Evolutionary conservation across 2,888 invertebrate genomes (phyloP).

Genomic region (Hirtodrosophila alboralis): DNA sequence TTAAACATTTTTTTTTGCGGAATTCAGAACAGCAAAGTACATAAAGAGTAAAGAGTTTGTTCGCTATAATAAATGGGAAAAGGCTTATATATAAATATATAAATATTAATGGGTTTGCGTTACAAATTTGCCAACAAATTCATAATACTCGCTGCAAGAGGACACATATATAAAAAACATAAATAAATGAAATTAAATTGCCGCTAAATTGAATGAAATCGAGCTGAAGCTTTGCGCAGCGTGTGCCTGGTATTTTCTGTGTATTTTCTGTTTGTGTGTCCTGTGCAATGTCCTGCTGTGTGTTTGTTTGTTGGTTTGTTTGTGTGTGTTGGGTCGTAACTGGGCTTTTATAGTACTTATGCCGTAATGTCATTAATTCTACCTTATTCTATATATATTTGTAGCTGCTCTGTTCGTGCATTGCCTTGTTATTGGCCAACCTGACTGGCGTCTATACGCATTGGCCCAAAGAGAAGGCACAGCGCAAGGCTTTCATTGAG

Average conservation of each 20-base stretch:
- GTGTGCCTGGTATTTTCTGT: not conserved
- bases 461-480: conserved; percentile 95
- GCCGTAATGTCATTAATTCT: conserved; percentile 26
- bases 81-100: too few relatives aligned
- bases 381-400: too few relatives aligned
- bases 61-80: too few relatives aligned
- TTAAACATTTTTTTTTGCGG: too few relatives aligned
- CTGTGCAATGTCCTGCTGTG: too few relatives aligned
- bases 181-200: conserved; percentile 75
- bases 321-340: conserved; percentile 33
- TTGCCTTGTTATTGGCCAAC: conserved; percentile 91
- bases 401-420: conserved; percentile 84
- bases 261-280: conserved; percentile 9
- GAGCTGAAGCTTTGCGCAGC: conserved; percentile 18
- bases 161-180: conserved; percentile 25
- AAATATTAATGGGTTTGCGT: too few relatives aligned
- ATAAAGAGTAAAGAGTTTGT: too few relatives aligned
- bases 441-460: conserved; percentile 95
- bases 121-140: too few relatives aligned
- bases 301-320: conserved; percentile 4
- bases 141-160: too few relatives aligned
- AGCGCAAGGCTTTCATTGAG: conserved; percentile 96
- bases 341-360: conserved; percentile 46
- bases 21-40: too few relatives aligned
- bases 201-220: conserved; percentile 73